Evolutionary conservation across 2,888 invertebrate species (phyloP).

Genomic region (Eremobia ochroleuca): DNA sequence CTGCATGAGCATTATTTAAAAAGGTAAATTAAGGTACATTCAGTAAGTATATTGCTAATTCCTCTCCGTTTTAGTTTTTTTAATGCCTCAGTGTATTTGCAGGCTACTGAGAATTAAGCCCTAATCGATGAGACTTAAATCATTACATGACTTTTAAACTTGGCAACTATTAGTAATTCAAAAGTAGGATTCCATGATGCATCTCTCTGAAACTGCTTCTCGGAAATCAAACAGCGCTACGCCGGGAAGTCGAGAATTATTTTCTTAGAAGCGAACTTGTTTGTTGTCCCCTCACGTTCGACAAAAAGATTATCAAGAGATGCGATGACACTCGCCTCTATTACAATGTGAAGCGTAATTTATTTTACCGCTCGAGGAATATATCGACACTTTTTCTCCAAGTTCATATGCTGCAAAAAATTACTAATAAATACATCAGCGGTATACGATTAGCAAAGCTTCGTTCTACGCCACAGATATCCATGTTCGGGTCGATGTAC

Average conservation of each 20-base stretch:
- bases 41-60: neutral
- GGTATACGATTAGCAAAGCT: conserved; percentile 52
- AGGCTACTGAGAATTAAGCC: conserved; percentile 9
- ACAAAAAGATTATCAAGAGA: conserved; percentile 73
- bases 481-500: conserved; percentile 79
- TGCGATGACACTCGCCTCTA: conserved; percentile 66
- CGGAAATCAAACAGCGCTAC: conserved; percentile 79
- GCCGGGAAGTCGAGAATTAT: conserved; percentile 77
- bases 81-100: neutral
- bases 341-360: conserved; percentile 62
- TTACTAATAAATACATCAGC: conserved; percentile 54
- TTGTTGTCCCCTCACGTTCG: conserved; percentile 76
- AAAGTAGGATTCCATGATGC: conserved; percentile 49
- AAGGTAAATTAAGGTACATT: neutral
- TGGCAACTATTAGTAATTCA: conserved; percentile 46
- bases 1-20: neutral
- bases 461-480: conserved; percentile 72
- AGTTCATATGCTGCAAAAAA: conserved; percentile 49
- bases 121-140: conserved; percentile 34
- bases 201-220: conserved; percentile 71
- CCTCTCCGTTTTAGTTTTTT: neutral
- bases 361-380: conserved; percentile 49
- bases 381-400: conserved; percentile 35
- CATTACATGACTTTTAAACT: conserved; percentile 29
- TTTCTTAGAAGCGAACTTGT: conserved; percentile 80